These are phyloP conservation scores for Poeciliopsis occidentalis DNA, from an alignment of 2,113 vertebrate species.

Conservation along the genomic window DNA sequence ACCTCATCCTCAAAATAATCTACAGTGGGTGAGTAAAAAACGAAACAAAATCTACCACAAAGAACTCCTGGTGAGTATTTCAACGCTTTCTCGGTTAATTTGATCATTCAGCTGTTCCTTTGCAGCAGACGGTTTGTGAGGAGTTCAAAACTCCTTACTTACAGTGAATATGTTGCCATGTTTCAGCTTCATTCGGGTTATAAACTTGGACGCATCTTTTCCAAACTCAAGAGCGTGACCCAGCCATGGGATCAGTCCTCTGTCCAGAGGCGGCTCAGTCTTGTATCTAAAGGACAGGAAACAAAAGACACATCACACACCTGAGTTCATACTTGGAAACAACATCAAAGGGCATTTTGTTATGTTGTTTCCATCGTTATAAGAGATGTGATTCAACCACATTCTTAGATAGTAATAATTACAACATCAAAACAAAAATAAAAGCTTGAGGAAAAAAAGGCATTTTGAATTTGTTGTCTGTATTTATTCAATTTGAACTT, in stretches of 20 bases:
- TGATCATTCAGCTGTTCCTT: neutral
- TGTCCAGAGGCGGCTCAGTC: slow-evolving; percentile 86
- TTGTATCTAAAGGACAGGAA: slow-evolving; percentile 68
- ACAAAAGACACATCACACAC: too few relatives aligned
- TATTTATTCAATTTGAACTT: too few relatives aligned
- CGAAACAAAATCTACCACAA: neutral
- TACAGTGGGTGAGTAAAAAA: neutral
- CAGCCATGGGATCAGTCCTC: slow-evolving; percentile 86
- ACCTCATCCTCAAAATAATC: neutral
- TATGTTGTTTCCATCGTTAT: too few relatives aligned
- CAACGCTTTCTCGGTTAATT: neutral
- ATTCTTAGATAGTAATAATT: too few relatives aligned
- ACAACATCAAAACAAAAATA: too few relatives aligned
- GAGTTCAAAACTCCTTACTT: slow-evolving; percentile 41
- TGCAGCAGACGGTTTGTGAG: neutral
- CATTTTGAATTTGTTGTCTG: too few relatives aligned
- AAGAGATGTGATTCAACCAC: too few relatives aligned
- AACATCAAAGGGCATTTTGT: too few relatives aligned
- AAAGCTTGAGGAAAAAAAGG: too few relatives aligned
- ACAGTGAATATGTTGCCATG: slow-evolving; percentile 90
- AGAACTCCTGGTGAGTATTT: neutral
- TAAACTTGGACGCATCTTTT: slow-evolving; percentile 85
- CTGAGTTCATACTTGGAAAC: too few relatives aligned
- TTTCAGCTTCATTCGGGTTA: slow-evolving; percentile 85
- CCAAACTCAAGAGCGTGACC: slow-evolving; percentile 89